phyloP scores from a whole-genome alignment of 2,113 vertebrate genomes.

The Salvelinus fontinalis region DNA sequence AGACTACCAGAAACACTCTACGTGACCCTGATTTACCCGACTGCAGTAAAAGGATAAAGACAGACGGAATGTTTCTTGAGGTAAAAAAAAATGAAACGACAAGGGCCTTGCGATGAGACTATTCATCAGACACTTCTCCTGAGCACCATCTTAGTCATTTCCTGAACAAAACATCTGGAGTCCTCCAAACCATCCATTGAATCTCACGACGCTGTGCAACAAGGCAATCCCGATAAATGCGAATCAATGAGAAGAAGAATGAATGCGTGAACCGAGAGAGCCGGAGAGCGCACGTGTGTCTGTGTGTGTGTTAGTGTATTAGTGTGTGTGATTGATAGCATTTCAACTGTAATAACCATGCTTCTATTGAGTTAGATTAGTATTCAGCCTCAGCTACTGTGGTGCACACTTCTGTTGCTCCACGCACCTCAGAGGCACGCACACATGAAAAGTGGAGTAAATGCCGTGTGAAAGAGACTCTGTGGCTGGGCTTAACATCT shows the following conservation, averaged over 20 bases:
- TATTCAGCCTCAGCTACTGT: not conserved
- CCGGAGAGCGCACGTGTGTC: too few species aligned
- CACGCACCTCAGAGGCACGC: not conserved
- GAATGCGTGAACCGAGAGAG: not conserved
- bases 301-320: conserved; percentile 14
- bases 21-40: not conserved
- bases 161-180: conserved; percentile 59
- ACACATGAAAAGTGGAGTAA: not conserved
- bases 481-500: not conserved
- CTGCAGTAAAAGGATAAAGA: not conserved
- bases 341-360: conserved; percentile 38
- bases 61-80: not conserved
- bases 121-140: conserved; percentile 30
- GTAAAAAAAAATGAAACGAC: conserved; percentile 15
- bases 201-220: conserved; percentile 42
- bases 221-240: conserved; percentile 35
- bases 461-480: not conserved
- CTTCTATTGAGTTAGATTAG: not conserved
- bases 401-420: not conserved
- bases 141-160: conserved; percentile 34
- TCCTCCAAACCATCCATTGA: conserved; percentile 46
- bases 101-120: conserved; percentile 41
- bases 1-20: too few species aligned
- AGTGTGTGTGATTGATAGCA: conserved; percentile 50
- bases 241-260: conserved; percentile 39